Conservation (phyloP, 2,113 vertebrate species). For the Xenopus tropicalis region DNA sequence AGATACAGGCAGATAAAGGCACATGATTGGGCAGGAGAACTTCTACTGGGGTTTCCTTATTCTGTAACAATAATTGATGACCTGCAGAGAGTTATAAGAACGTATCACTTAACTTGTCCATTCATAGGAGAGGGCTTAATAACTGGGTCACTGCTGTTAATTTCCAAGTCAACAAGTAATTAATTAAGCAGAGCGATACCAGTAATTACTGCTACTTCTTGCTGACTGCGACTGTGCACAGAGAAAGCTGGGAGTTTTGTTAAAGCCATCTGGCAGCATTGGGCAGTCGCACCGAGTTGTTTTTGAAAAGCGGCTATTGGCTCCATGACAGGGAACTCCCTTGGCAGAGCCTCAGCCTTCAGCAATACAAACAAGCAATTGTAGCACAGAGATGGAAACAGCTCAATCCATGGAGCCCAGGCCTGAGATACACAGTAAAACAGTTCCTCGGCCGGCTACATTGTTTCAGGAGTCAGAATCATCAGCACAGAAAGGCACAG, state of each 20-base stretch:
- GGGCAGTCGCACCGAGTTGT: not conserved
- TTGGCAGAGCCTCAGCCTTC: not conserved
- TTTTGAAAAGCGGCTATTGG: not conserved
- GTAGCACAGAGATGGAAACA: no score
- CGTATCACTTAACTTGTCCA: not conserved
- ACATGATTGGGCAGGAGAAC: no score
- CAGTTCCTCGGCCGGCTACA: no score
- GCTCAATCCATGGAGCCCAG: no score
- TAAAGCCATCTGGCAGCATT: not conserved
- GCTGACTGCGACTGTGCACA: not conserved
- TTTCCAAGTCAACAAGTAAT: not conserved
- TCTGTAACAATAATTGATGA: no score
- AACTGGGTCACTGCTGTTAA: not conserved
- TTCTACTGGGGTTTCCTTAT: no score
- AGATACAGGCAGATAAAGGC: no score
- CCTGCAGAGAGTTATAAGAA: no score
- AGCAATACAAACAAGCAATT: not conserved
- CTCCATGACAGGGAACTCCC: not conserved
- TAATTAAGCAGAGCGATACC: not conserved
- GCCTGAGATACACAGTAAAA: no score
- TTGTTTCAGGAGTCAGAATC: no score
- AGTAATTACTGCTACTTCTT: not conserved
- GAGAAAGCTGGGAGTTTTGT: not conserved
- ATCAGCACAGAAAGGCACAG: no score
- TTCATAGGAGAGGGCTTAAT: not conserved